These are phyloP conservation scores for Helostoma temminkii DNA, from an alignment of 2,797 vertebrate species.

Conservation along the genomic window DNA sequence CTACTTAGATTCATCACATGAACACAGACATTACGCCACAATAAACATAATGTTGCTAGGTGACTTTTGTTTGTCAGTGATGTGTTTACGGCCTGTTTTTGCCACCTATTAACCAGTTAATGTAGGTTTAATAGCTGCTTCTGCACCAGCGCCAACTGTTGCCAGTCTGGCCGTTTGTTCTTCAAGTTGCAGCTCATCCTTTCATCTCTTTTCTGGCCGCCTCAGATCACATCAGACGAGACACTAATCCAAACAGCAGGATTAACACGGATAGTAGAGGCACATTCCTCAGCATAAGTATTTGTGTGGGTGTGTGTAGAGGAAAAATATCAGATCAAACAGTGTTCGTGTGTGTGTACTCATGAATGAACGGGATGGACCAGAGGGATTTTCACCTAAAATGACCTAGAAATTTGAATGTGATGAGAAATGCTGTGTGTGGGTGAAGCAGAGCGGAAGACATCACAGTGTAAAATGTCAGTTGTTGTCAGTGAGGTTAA, in stretches of 20 bases:
- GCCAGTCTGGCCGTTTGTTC: background rate
- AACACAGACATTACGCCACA: too few species aligned
- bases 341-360: background rate
- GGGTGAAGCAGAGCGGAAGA: background rate
- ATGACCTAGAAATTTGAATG: conserved; percentile 43
- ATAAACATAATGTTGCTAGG: too few species aligned
- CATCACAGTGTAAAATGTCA: too few species aligned
- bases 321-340: conserved; percentile 19
- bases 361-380: conserved; percentile 29
- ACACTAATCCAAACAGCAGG: conserved; percentile 43
- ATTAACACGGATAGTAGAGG: conserved; percentile 47
- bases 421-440: background rate
- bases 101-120: too few species aligned
- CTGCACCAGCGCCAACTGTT: too few species aligned
- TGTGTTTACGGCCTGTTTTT: too few species aligned
- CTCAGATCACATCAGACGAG: conserved; percentile 10
- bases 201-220: background rate
- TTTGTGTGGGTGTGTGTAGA: background rate
- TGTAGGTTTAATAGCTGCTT: too few species aligned
- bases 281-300: background rate
- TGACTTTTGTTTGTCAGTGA: too few species aligned
- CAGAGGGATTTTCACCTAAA: conserved; percentile 33
- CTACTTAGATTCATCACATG: too few species aligned
- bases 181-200: background rate
- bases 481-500: too few species aligned